Conservation (phyloP, 1,140 invertebrate species). For the Chrysopa pallens region DNA sequence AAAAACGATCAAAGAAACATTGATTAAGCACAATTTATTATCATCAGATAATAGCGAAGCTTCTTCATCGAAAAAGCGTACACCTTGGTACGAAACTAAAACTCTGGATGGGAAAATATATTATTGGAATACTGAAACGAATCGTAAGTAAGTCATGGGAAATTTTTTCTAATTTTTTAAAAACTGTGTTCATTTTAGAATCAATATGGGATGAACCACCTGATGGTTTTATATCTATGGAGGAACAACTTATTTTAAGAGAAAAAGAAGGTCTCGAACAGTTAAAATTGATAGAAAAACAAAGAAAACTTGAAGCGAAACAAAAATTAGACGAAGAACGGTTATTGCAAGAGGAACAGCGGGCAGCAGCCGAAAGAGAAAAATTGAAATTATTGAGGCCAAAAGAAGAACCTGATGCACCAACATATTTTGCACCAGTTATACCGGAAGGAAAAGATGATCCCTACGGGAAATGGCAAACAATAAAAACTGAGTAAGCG, state of each 20-base stretch:
- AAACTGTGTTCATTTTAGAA: conserved; percentile 23
- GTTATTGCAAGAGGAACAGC: conserved; percentile 25
- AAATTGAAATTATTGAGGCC: conserved; percentile 5
- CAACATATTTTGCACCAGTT: conserved; percentile 18
- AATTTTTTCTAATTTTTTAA: conserved; percentile 1
- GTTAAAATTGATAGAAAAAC: conserved; percentile 29
- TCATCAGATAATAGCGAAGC: conserved; percentile 15
- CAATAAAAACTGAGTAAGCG: conserved; percentile 31
- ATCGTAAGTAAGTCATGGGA: conserved; percentile 30
- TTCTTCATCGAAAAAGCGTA: conserved; percentile 19
- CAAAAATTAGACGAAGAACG: conserved; percentile 23
- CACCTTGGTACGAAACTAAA: conserved; percentile 49
- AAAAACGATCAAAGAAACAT: conserved; percentile 18
- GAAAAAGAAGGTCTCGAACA: conserved; percentile 24
- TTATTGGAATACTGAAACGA: conserved; percentile 66
- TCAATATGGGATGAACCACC: conserved; percentile 42
- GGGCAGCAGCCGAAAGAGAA: conserved; percentile 16
- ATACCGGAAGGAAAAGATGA: conserved; percentile 30
- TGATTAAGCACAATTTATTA: conserved; percentile 8
- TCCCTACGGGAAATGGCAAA: conserved; percentile 45
- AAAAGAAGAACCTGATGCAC: conserved; percentile 12
- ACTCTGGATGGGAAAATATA: conserved; percentile 53
- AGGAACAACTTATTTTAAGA: conserved; percentile 33
- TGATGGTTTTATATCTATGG: conserved; percentile 41
- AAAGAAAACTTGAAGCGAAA: conserved; percentile 22